A percentile compares a stretch with the other conserved stretches of the same genome.
Conservation (phyloP, 1,140 invertebrate genomes). For the Leguminivora glycinivorella region DNA sequence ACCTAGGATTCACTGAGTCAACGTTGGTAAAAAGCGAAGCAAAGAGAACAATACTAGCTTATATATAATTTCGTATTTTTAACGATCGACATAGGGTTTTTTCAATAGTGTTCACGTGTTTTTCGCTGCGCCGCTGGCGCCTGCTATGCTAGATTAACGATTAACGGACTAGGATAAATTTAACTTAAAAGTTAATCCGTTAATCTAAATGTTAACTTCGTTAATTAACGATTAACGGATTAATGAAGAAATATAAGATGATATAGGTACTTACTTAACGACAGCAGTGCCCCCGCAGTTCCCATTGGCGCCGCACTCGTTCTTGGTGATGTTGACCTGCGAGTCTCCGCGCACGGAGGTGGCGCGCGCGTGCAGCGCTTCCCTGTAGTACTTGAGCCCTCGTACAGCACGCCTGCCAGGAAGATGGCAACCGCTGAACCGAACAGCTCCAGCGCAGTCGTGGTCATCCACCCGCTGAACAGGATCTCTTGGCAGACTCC, state of each 20-base stretch:
- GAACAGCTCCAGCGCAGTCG: conserved; percentile 85
- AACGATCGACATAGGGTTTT: too few relatives aligned
- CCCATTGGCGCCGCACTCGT: conserved; percentile 81
- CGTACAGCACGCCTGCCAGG: conserved; percentile 91
- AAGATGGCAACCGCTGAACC: conserved; percentile 93
- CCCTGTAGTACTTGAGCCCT: conserved; percentile 94
- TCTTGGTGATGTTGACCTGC: conserved; percentile 82
- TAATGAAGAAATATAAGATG: not conserved
- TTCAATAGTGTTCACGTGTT: too few relatives aligned
- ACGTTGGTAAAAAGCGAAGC: too few relatives aligned
- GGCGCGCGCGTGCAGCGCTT: conserved; percentile 87
- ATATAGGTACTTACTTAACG: conserved; percentile 57
- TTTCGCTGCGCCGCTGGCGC: too few relatives aligned
- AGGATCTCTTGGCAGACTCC: conserved; percentile 87
- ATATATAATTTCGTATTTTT: too few relatives aligned
- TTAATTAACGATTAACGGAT: too few relatives aligned
- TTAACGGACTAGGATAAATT: too few relatives aligned
- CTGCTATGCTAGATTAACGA: too few relatives aligned
- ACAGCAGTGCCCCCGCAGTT: conserved; percentile 80
- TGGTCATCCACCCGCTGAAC: conserved; percentile 89
- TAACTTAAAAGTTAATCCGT: too few relatives aligned
- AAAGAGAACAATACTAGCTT: too few relatives aligned
- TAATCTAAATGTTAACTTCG: too few relatives aligned
- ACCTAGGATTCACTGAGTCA: too few relatives aligned
- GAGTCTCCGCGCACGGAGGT: conserved; percentile 82